Base-by-base conservation (phyloP, 2,797 vertebrate genomes). In the Phrynocephalus vlangalii region DNA sequence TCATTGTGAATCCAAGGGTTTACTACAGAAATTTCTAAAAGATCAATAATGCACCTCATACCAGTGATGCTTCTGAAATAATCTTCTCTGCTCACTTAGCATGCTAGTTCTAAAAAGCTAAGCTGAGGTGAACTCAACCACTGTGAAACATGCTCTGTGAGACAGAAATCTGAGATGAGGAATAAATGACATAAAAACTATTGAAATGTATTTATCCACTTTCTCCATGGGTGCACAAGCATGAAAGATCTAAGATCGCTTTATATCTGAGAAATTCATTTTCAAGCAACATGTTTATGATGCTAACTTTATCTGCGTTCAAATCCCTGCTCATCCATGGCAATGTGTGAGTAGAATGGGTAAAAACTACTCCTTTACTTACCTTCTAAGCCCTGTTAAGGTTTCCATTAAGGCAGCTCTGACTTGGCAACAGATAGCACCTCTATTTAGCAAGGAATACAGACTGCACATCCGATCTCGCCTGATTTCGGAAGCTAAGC, bases 81-180 rank as follows among this genome's bases (percentile, higher is more conserved):
- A 79, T 86, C 67, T 86, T 63, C 75, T 86, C 79, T 86, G 75
- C 84, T 79, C n/a, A 73, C 44, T 79, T 30, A 18, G 33, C 72
- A 56, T 50, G 48, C 30, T 83, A 28, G 44, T 78, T 76, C 48
- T 56, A 68, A 81, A 44, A 73, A n/a, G 9, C 24, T 77, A 79
- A 66, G 67, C 76, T 22, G 30, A 72, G 30, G 67, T 67, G 28
- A 80, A 81, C n/a, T 38, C 75, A 83, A 5, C 44, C 44, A 52
- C 85, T 86, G 44, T 73, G 67, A 86, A 86, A 38, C 38, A 6
- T 72, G 20, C 28, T 73, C 28, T 52, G 24, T 52, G 88, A 73
- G 73, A 89, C 38, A 86, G 75, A 86, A 52, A 67, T 72, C 68
- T 83, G 73, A 63, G 68, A 24, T 68, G 50, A 3, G 10, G 33